Evolutionary conservation across 2,113 vertebrate genomes (phyloP).

Genomic region (Cranoglanis bouderius): DNA sequence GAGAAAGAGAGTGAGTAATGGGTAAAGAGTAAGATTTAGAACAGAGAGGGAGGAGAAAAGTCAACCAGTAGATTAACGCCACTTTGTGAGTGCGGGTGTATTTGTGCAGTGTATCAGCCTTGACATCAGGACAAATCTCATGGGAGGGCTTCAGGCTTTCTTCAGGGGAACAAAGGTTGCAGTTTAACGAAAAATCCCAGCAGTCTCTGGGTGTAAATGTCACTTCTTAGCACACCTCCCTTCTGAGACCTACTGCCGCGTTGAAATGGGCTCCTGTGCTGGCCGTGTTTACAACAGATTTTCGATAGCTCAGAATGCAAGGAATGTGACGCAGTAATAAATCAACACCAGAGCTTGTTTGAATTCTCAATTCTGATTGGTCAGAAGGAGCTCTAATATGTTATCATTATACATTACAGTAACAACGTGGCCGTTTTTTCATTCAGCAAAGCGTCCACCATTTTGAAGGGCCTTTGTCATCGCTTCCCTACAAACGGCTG

Average conservation of each 20-base stretch:
- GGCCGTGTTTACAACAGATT: neutral
- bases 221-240: neutral
- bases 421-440: neutral
- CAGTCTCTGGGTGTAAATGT: neutral
- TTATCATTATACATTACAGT: neutral
- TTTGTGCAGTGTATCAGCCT: neutral
- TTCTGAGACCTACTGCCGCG: neutral
- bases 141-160: neutral
- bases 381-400: neutral
- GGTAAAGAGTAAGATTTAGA: neutral
- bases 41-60: neutral
- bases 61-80: neutral
- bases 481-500: neutral
- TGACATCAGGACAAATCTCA: neutral
- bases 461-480: neutral
- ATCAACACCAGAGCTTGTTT: neutral
- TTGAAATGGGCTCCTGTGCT: neutral
- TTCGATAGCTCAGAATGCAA: neutral
- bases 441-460: neutral
- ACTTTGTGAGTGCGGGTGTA: slow-evolving; percentile 7
- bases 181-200: neutral
- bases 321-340: neutral
- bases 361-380: neutral
- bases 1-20: neutral
- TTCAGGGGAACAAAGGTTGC: neutral